phyloP scores from a whole-genome alignment of 2,888 invertebrate genomes.

The Nysson spinosus region DNA sequence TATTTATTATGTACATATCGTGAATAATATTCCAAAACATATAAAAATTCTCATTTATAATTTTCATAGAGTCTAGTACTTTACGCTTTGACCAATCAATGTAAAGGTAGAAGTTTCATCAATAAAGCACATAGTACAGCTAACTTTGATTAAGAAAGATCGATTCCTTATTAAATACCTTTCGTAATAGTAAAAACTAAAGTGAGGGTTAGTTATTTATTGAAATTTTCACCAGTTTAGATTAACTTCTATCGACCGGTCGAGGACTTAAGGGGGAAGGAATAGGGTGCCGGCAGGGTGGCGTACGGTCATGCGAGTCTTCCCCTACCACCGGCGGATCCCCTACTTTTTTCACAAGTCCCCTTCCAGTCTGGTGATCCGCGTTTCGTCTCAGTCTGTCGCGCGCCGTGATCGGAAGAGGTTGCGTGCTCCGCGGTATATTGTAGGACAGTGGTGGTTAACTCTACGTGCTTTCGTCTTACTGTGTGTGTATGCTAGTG shows the following conservation, averaged over 20 bases:
- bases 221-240: no score
- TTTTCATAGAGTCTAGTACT: no score
- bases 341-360: constrained; percentile 44
- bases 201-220: no score
- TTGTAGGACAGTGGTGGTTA: constrained; percentile 42
- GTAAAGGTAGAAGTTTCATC: no score
- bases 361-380: constrained; percentile 50
- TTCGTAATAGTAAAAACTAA: no score
- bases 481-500: constrained; percentile 34
- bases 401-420: constrained; percentile 66
- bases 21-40: no score
- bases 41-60: no score
- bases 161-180: no score
- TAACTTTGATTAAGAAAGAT: no score
- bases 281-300: constrained; percentile 11
- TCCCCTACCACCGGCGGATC: constrained; percentile 26
- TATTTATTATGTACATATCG: no score
- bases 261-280: not conserved
- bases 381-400: constrained; percentile 67
- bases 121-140: no score
- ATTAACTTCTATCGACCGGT: constrained; percentile 24
- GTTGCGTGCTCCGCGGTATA: constrained; percentile 35
- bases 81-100: no score
- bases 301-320: constrained; percentile 52
- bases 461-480: constrained; percentile 31